Evolutionary conservation across 1,140 invertebrate species (phyloP), one percentile per base, ranked within the genome.

Genomic region (Camponotus floridanus): DNA sequence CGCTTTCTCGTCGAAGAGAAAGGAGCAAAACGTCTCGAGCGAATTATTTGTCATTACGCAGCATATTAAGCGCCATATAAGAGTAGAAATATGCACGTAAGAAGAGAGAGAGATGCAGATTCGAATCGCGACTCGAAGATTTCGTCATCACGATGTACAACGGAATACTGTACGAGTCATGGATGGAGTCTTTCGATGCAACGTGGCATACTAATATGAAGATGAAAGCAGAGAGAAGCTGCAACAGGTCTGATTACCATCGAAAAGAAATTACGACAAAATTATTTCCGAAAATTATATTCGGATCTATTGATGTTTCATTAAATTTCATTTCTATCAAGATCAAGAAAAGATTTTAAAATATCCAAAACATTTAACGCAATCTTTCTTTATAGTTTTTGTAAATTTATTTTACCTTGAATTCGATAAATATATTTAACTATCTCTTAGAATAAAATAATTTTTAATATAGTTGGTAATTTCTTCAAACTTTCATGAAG

Each of bases 101-200:
- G 85, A 61, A 39, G 65, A 71, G 74, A 71, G 74, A 89, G 87
- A 83, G 84, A 90, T 59, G 85, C 74, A 68, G 74, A 84, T 89
- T 87, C 76, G 86, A 87, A 73, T 88, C 73, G 61, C 84, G 57
- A 21, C 59, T 62, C 76, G 39, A 61, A 31, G 87, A 89, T 90
- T 89, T 90, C 85, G 79, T 87, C 88, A 90, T 90, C 88, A 76
- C 78, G 76, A 88, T 80, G 84, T 87, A 76, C 67, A 64, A 33
- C 78, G 55, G 80, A 89, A 89, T 90, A 87, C 85, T 87, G 13
- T 33, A 76, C 88, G 87, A 89, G 87, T 89, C 88, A 88, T 74
- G 65, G 68, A 36, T 36, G 33, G 45, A 57, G n/a, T 51, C 65
- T 86, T 73, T 65, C 86, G 62, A 42, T 62, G 80, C 73, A 76